These are phyloP conservation scores for Enhydra lutris DNA, from an alignment of 2,113 vertebrate species.

Conservation along the genomic window DNA sequence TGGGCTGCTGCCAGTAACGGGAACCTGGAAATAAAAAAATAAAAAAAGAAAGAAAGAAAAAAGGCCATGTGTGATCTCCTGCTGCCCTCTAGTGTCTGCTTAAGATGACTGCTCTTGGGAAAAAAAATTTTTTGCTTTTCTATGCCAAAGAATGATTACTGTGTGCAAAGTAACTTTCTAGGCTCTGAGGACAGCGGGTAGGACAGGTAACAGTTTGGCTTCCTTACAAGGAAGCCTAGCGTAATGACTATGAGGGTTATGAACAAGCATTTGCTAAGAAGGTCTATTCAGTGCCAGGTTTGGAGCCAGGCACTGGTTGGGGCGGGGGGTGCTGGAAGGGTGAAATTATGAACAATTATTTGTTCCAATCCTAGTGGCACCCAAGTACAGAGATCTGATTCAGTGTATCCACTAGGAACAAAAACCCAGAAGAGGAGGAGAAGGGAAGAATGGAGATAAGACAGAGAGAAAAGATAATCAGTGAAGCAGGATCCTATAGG, in stretches of 20 bases:
- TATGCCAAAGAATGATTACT: neutral
- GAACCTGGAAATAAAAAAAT: neutral
- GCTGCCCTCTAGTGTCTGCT: slow-evolving; percentile 83
- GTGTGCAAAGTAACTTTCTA: neutral
- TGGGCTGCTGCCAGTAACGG: neutral
- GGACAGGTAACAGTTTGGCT: neutral
- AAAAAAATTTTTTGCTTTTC: neutral
- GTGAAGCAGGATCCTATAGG: neutral
- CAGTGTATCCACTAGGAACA: neutral
- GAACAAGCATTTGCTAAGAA: neutral
- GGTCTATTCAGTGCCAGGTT: neutral
- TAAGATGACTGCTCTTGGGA: slow-evolving; percentile 55
- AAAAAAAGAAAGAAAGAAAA: neutral
- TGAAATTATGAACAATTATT: neutral
- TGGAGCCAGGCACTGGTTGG: neutral
- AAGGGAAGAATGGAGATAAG: neutral
- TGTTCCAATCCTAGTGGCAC: neutral
- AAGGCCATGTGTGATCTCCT: slow-evolving; percentile 64
- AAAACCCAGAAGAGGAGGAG: neutral
- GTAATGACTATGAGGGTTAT: neutral
- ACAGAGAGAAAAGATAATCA: neutral
- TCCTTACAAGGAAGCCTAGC: neutral
- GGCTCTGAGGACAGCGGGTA: neutral
- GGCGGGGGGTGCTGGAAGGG: rapidly evolving
- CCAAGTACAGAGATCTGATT: neutral